Base-by-base conservation (phyloP, 2,113 vertebrate species). In the Carassius gibelio region DNA sequence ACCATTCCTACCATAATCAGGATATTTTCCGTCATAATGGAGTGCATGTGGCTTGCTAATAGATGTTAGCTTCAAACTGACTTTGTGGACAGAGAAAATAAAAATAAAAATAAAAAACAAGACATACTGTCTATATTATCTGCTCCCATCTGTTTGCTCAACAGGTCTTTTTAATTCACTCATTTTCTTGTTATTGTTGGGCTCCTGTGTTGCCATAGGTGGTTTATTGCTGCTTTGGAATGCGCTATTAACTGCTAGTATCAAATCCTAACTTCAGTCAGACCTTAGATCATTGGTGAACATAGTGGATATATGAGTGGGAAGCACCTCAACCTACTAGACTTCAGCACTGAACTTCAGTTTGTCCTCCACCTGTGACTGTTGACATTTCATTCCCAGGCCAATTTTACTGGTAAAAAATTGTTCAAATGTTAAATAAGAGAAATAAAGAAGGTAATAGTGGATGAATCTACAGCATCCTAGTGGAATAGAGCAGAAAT, bases 161-260 rank as follows among this genome's bases (percentile, higher is more conserved):
- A 15, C 77, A 74, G 34, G 61, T 17, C 5, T 57, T 64, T 84
- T 75, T 87, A 81, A 81, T 84, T 89, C 59, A 81, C 66, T 50
- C 8, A 48, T 82, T 81, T 42, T 81, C 42, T 42, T 42, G 17
- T 42, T 72, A n/a, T 88, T 80, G 79, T 84, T 82, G 81, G 19
- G n/a, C 66, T 7, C 55, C 71, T 61, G 57, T 48, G 45, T 48
- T 48, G 45, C 10, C 9, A 48, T 11, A 48, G 45, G 45, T 48
- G 45, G 3, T 48, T 3, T 84, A 23, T 72, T 72, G 69, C 9
- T 45, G 69, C 14, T 68, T 15, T 36, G 26, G 7, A 2, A 68
- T 8, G 26, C 7, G 26, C 26, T 68, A 2, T 14, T 68, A 34
- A 68, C 30, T 68, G 64, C 17, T 38, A 71, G 8, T 71, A 71